A percentile compares a stretch with the other conserved stretches of the same genome.
These are phyloP conservation scores for Sphaerophoria taeniata DNA, from an alignment of 2,888 invertebrate species.

Conservation along the genomic window DNA sequence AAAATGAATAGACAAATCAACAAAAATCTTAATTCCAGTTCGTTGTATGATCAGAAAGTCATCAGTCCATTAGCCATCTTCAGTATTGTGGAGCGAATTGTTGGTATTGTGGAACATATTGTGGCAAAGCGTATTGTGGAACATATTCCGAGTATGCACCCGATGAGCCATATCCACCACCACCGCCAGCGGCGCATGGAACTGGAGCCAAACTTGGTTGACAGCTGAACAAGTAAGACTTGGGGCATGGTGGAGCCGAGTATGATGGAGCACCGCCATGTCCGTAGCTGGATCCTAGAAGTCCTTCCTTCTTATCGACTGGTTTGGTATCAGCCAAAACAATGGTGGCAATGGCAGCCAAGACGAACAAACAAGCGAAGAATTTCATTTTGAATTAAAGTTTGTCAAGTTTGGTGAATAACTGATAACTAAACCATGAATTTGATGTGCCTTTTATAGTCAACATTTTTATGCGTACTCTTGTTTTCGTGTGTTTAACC, in stretches of 20 bases:
- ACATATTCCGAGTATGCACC: constrained; percentile 80
- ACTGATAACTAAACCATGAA: constrained; percentile 38
- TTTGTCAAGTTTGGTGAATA: constrained; percentile 21
- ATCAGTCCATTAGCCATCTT: constrained; percentile 18
- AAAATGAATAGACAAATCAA: background rate
- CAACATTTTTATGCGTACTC: background rate
- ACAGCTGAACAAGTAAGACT: constrained; percentile 80
- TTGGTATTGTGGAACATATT: constrained; percentile 69
- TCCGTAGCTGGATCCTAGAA: constrained; percentile 75
- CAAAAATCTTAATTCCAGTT: background rate
- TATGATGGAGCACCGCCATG: constrained; percentile 43
- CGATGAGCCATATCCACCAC: constrained; percentile 76
- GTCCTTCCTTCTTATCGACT: constrained; percentile 55
- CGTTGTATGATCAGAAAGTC: constrained; percentile 6
- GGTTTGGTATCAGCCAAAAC: constrained; percentile 75
- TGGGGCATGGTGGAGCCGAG: constrained; percentile 76
- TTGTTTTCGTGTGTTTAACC: background rate
- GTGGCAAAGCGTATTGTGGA: constrained; percentile 70
- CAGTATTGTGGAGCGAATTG: constrained; percentile 51
- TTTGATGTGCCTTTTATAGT: constrained; percentile 49
- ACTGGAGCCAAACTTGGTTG: constrained; percentile 79
- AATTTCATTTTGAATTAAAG: constrained; percentile 78
- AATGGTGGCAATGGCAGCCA: constrained; percentile 76
- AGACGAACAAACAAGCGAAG: constrained; percentile 77
- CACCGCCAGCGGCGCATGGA: constrained; percentile 75